Percentiles rank a stretch among this genome's conserved stretches.
Conservation (phyloP, 92 coral and sea anemone genomes). For the Virgularia gustaviana region DNA sequence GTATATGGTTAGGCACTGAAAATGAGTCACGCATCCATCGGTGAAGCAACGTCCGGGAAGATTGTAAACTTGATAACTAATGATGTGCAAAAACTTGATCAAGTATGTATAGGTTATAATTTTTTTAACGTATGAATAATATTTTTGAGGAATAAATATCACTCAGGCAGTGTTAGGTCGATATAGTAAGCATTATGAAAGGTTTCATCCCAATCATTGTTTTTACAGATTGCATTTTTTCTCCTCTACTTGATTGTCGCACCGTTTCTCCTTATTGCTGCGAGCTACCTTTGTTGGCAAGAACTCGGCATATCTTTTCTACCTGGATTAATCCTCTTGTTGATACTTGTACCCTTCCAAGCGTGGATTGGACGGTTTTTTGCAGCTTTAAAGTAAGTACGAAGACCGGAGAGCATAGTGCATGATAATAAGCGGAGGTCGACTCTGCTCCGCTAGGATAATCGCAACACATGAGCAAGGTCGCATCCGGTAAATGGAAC, state of each 20-base stretch:
- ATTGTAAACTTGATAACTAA: conserved; percentile 84
- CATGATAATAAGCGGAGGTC: too few relatives aligned
- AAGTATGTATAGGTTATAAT: too few relatives aligned
- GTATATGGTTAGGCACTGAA: conserved; percentile 58
- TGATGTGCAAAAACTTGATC: conserved; percentile 81
- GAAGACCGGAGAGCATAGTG: too few relatives aligned
- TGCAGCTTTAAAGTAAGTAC: conserved; percentile 77
- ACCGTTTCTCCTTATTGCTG: conserved; percentile 50
- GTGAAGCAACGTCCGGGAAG: conserved; percentile 81
- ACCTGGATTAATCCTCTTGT: conserved; percentile 65
- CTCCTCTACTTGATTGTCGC: conserved; percentile 65
- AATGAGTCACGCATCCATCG: conserved; percentile 62
- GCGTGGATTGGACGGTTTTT: conserved; percentile 78
- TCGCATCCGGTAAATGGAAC: too few relatives aligned
- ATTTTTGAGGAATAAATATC: too few relatives aligned
- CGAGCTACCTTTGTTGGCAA: conserved; percentile 60
- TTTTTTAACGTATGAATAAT: not conserved
- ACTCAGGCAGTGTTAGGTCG: not conserved
- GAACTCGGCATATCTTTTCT: conserved; percentile 71
- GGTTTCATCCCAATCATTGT: not conserved
- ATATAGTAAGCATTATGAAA: not conserved
- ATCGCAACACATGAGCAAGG: too few relatives aligned
- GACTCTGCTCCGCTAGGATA: too few relatives aligned
- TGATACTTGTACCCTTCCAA: conserved; percentile 78
- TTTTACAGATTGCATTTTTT: conserved; percentile 63